Base-by-base conservation (phyloP, 2,888 invertebrate genomes). In the Helleia helle region DNA sequence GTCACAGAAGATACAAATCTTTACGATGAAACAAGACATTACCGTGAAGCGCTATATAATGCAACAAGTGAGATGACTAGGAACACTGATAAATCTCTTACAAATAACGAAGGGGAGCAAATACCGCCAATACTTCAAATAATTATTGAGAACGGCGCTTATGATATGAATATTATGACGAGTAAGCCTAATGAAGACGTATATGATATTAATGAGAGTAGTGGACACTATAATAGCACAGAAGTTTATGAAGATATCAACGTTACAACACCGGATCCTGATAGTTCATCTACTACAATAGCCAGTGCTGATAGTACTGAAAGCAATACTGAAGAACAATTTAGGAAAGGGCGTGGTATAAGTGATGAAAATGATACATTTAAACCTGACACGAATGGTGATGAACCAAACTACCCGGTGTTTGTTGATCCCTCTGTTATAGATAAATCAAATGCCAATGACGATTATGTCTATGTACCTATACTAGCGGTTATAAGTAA, bases 301-400 rank as follows among this genome's bases (percentile, higher is more conserved):
- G 8, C 7, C 5, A 5, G 22, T 22, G 22, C 34, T 4, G 34
- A 15, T 12, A 18, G 11, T 4, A 34, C 8, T 34, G 12, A 22
- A 9, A 34, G 17, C 12, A 9, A 8, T 12, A 8, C 11, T 7
- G 34, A 34, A 34, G 34, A 34, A 7, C 34, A 34, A 22, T 8
- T 25, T 15, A 47, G 53, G 40, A 27, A 46, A n/a, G 47, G 44
- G 6, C 50, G 51, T 9, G 43, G 41, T 18, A 42, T 40, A 5
- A 36, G 31, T 9, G 29, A 27, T 13, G 43, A 41, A 25, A 31
- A 31, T 7, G 17, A 30, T 14, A 11, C 27, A 15, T 18, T 29
- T 13, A 29, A 5, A 8, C 28, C 12, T 13, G 6, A 4, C 9
- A 4, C n/a, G 4, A 9, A 15, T 13, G 17, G 6, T 1, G 31